These are phyloP conservation scores for Augiades crinisus DNA, from an alignment of 2,888 invertebrate species.

Conservation along the genomic window DNA sequence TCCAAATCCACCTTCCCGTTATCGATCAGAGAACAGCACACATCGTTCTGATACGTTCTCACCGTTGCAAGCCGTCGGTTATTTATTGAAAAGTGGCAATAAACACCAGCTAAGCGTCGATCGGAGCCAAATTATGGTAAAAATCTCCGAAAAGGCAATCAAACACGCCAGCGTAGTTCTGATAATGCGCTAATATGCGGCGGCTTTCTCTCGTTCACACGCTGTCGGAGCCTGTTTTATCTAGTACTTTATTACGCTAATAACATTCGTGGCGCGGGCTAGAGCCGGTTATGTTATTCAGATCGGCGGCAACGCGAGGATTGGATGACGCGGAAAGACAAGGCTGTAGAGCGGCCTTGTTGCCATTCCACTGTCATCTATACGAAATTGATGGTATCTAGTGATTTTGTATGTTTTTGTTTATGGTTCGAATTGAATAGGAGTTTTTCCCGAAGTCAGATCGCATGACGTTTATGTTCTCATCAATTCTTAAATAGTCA, in stretches of 20 bases:
- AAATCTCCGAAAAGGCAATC: constrained; percentile 37
- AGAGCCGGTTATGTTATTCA: constrained; percentile 69
- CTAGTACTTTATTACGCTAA: constrained; percentile 77
- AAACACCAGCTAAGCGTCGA: constrained; percentile 27
- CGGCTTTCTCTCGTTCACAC: constrained; percentile 79
- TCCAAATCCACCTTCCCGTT: no score
- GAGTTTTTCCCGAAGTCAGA: no score
- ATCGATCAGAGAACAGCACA: no score
- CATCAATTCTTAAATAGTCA: no score
- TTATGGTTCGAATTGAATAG: no score
- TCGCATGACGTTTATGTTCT: no score
- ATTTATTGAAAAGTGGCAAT: constrained; percentile 4
- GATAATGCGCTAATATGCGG: no score
- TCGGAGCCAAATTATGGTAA: constrained; percentile 27
- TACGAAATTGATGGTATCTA: no score
- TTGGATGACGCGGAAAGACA: constrained; percentile 76
- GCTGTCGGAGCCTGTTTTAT: constrained; percentile 75
- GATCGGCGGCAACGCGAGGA: constrained; percentile 63
- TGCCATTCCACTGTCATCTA: constrained; percentile 60
- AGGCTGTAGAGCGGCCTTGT: constrained; percentile 74
- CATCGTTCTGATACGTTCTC: no score
- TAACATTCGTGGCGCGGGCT: constrained; percentile 72
- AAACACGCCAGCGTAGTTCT: no score
- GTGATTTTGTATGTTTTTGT: no score
- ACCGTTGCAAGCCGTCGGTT: no score